Base-by-base conservation (phyloP, 2,113 vertebrate species). In the Cynocephalus volans region DNA sequence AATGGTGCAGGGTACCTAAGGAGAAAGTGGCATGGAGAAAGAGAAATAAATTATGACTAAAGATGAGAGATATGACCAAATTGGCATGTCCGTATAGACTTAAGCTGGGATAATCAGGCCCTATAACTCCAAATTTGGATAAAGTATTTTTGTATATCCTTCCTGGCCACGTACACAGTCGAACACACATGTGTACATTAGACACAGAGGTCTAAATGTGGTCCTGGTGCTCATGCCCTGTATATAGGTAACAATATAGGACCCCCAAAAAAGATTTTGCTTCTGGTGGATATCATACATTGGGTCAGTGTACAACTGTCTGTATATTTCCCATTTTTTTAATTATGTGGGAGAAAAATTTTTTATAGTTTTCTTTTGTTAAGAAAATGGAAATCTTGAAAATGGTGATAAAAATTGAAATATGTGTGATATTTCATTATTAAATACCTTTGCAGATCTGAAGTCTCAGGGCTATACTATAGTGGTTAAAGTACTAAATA, bases 351-450 rank as follows among this genome's bases (percentile, higher is more conserved):
- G 24, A 67, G 79, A 85, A 84, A 84, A 23, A 21, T 72, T 76
- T 92, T 84, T 92, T 90, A 93, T 93, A 70, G 23, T 28, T 95
- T 94, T 87, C 85, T 94, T 92, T 93, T 86, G 65, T 80, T 93
- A 98, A 97, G 94, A 90, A 95, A 97, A 88, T 87, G 48, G 88
- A 91, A 86, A 90, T 95, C 70, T 93, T 90, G 65, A 94, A 93
- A 94, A 92, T 84, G 41, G 77, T 93, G 88, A 73, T 86, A 93
- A 69, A 97, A 97, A 91, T 77, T 4, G 52, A 93, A 94, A 75
- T 67, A 60, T 80, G 24, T 86, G 12, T 93, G 77, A 23, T 88
- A 45, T 73, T 94, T 92, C 12, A 50, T 89, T 96, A 72, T 88
- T 97, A 92, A 97, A 72, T 54, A 65, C 24, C 31, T 97, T 88